These are phyloP conservation scores for Anarrhichthys ocellatus DNA, from an alignment of 2,113 vertebrate species.

Conservation along the genomic window DNA sequence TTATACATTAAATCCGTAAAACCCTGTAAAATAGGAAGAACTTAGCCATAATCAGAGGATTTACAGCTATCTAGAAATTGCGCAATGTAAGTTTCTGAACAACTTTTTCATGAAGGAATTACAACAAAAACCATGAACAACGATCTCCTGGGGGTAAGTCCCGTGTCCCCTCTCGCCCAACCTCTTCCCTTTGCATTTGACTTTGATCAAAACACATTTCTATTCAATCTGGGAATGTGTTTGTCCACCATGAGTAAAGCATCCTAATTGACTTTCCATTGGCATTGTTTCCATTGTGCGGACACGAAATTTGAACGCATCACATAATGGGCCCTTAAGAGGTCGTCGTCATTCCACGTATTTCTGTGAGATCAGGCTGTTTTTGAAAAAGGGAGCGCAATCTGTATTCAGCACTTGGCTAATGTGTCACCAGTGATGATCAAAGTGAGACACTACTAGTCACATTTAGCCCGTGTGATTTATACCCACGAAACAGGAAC, in stretches of 20 bases:
- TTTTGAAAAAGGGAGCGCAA: neutral
- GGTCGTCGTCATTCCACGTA: neutral
- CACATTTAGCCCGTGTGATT: conserved; percentile 71
- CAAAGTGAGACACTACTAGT: conserved; percentile 57
- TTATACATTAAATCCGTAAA: no score
- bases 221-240: neutral
- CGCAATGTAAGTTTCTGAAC: neutral
- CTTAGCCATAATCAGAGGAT: neutral
- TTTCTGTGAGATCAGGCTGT: neutral
- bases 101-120: neutral
- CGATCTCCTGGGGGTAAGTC: no score
- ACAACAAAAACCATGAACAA: neutral
- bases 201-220: neutral
- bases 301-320: neutral
- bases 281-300: neutral
- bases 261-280: neutral
- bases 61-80: neutral
- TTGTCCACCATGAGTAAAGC: neutral
- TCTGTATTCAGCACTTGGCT: conserved; percentile 59
- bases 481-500: conserved; percentile 70
- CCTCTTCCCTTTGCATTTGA: neutral
- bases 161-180: neutral
- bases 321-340: neutral
- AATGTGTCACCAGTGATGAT: conserved; percentile 67
- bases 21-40: neutral